phyloP scores from a whole-genome alignment of 2,888 invertebrate species.

The Eurois occulta region DNA sequence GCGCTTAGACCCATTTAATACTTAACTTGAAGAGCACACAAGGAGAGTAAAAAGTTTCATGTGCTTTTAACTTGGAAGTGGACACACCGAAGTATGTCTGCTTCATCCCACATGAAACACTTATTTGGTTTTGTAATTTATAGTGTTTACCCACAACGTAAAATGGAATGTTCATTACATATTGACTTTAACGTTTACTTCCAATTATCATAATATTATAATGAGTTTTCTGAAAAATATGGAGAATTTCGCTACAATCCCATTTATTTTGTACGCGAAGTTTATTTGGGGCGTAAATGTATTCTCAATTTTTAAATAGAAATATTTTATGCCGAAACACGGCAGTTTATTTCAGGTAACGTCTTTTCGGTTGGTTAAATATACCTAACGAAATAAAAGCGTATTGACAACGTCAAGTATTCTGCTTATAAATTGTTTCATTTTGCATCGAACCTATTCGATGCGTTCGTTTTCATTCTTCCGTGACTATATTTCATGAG shows the following conservation, averaged over 20 bases:
- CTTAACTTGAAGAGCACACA: constrained; percentile 26
- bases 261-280: constrained; percentile 36
- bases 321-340: constrained; percentile 31
- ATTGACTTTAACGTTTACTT: not conserved
- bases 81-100: constrained; percentile 3
- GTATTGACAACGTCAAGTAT: constrained; percentile 39
- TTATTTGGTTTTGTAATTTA: constrained; percentile 2
- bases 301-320: constrained; percentile 31
- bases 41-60: constrained; percentile 42
- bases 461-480: constrained; percentile 42
- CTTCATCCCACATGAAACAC: not conserved
- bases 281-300: constrained; percentile 29
- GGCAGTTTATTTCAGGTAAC: constrained; percentile 19
- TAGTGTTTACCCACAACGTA: not conserved
- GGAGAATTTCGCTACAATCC: constrained; percentile 17
- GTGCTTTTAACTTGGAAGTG: constrained; percentile 35
- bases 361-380: constrained; percentile 29
- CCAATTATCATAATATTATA: constrained; percentile 13
- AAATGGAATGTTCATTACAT: not conserved
- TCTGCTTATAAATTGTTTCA: constrained; percentile 37
- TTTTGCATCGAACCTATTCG: constrained; percentile 29
- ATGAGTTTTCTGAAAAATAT: constrained; percentile 20
- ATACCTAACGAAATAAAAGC: constrained; percentile 18
- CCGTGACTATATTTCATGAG: constrained; percentile 43
- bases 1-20: constrained; percentile 42